Percentiles rank a stretch among this genome's conserved stretches.
Evolutionary conservation across 2,113 vertebrate species (phyloP).

Genomic region (Otis tarda): DNA sequence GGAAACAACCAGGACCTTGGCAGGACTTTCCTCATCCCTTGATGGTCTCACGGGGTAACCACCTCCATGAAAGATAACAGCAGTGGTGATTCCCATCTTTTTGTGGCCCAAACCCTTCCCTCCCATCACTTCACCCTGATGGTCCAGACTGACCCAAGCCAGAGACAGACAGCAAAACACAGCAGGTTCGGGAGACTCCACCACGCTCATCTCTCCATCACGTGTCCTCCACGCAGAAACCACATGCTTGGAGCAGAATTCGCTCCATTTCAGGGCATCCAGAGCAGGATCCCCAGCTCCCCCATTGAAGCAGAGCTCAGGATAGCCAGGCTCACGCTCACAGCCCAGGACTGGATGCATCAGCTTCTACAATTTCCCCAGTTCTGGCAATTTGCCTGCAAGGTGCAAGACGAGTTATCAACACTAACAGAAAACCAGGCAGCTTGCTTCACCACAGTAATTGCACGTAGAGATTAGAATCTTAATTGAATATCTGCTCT

Average conservation of each 20-base stretch:
- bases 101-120: not conserved
- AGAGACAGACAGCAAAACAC: not conserved
- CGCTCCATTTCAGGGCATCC: not conserved
- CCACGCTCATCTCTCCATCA: not conserved
- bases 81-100: fast-evolving
- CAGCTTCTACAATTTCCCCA: not conserved
- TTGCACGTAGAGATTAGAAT: not conserved
- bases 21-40: not conserved
- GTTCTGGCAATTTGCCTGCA: not conserved
- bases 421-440: not conserved
- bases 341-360: fast-evolving
- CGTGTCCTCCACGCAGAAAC: fast-evolving
- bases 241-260: fast-evolving
- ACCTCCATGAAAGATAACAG: fast-evolving
- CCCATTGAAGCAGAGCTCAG: not conserved
- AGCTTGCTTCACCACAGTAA: not conserved
- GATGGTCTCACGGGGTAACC: not conserved
- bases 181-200: not conserved
- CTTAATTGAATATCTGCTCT: not conserved
- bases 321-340: fast-evolving
- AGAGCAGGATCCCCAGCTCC: not conserved
- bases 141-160: not conserved
- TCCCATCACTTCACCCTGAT: fast-evolving
- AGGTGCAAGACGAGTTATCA: not conserved
- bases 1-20: not conserved